A percentile compares a stretch with the other conserved stretches of the same genome.
Evolutionary conservation across 2,113 vertebrate species (phyloP).

Genomic region (Indicator indicator): DNA sequence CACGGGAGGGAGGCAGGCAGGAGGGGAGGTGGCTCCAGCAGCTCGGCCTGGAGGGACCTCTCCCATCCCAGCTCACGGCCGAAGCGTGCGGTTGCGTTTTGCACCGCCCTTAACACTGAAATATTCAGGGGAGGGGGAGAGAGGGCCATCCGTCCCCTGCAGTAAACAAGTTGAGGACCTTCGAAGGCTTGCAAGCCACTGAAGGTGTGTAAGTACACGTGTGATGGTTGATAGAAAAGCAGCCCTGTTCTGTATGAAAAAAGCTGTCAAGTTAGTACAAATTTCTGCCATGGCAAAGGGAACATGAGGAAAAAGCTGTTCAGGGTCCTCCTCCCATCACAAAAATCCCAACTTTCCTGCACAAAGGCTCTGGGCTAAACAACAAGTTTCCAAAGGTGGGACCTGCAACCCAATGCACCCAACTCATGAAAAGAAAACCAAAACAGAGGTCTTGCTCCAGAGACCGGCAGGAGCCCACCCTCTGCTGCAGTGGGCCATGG

Average conservation of each 20-base stretch:
- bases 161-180: conserved; percentile 63
- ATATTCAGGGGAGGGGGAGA: background rate
- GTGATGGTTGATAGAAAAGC: conserved; percentile 72
- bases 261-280: conserved; percentile 63
- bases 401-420: conserved; percentile 17
- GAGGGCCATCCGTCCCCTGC: conserved; percentile 8
- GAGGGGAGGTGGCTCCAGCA: background rate
- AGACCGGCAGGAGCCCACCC: background rate
- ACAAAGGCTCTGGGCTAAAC: conserved; percentile 47
- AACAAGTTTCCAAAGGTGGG: conserved; percentile 18
- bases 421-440: conserved; percentile 3
- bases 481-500: background rate
- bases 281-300: conserved; percentile 49
- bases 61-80: conserved; percentile 1
- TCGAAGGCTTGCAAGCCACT: background rate
- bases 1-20: background rate
- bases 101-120: conserved; percentile 61
- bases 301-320: conserved; percentile 53
- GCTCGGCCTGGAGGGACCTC: conserved; percentile 1
- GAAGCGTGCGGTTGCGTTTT: background rate
- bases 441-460: background rate
- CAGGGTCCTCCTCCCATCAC: conserved; percentile 24
- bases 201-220: conserved; percentile 61
- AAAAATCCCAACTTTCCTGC: conserved; percentile 5
- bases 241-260: conserved; percentile 64